Evolutionary conservation across 2,113 vertebrate genomes (phyloP), one percentile per base, ranked within the genome.

Genomic region (Garra rufa): DNA sequence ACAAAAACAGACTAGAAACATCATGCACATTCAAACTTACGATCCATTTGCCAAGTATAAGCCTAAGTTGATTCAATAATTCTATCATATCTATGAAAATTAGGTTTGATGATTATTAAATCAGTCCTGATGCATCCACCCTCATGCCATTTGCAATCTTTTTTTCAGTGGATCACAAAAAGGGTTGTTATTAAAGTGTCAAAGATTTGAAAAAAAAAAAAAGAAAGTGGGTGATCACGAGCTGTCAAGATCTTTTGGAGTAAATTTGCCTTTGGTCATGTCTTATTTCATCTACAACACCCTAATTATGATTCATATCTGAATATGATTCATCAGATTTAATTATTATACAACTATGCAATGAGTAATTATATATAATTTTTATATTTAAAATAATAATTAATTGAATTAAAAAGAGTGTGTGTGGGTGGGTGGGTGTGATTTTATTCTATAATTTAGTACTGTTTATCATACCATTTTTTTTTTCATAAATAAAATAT

Each of bases 1-100:
- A 48, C 38, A 81, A 61, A 76, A 46, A 61, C 76, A 76, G 65
- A 19, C 65, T 30, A 38, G n/a, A 59, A 80, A 65, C 13, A 2
- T 17, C 26, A 63, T 63, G 5, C 4, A 13, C 6, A 8, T 65
- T 65, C 17, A n/a, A n/a, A n/a, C n/a, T n/a, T n/a, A n/a, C n/a
- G n/a, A n/a, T n/a, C n/a, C n/a, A 15, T 65, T 26, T 65, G 61
- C 26, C 61, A 67, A 34, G 63, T 67, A 21, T 24, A 13, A 3
- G 21, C 11, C n/a, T 15, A n/a, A n/a, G 19, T 28, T 63, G 11
- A 28, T 24, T 26, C 1, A 13, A 44, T 71, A 24, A 71, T 24
- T 71, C 10, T 13, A 11, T 70, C 9, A 70, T 41, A n/a, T 69
- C 34, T n/a, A 1, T 70, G 9, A 34, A 10, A 38, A 69, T 44